These are phyloP conservation scores for Pyxicephalus adspersus DNA, from an alignment of 2,113 vertebrate genomes.

Conservation along the genomic window DNA sequence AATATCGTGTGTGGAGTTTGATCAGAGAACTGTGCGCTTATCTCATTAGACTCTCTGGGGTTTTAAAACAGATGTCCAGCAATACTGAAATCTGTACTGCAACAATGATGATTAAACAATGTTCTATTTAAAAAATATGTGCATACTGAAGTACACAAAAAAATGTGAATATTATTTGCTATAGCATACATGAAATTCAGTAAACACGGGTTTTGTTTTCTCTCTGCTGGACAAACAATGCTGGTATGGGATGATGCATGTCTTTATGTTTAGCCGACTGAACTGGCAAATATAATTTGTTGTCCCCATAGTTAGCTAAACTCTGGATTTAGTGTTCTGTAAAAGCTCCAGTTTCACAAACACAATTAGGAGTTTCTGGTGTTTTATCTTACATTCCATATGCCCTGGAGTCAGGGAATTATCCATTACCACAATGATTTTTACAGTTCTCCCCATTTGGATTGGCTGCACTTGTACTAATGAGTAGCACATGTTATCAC, in stretches of 20 bases:
- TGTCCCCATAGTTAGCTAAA: slow-evolving; percentile 6
- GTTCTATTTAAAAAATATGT: neutral
- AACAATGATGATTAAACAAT: neutral
- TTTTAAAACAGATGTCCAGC: no score
- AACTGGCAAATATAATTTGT: neutral
- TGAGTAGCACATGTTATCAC: slow-evolving; percentile 38
- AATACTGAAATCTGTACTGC: no score
- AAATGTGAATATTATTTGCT: neutral
- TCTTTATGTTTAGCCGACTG: neutral
- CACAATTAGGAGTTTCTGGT: neutral
- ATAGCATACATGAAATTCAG: neutral
- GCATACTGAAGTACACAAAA: neutral
- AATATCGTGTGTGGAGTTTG: no score
- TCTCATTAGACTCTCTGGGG: no score
- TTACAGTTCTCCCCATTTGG: neutral
- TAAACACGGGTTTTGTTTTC: slow-evolving; percentile 1
- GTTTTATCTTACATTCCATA: slow-evolving; percentile 24
- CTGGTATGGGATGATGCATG: neutral
- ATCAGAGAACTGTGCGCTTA: no score
- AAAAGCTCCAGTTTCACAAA: neutral
- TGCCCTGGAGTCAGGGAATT: slow-evolving; percentile 22
- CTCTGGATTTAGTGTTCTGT: slow-evolving; percentile 4
- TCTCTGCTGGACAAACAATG: neutral
- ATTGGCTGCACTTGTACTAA: slow-evolving; percentile 29
- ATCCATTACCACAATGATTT: slow-evolving; percentile 28